Percentiles rank a stretch among this genome's conserved stretches.
Conservation (phyloP, 2,888 invertebrate species). For the Thalpophila matura region DNA sequence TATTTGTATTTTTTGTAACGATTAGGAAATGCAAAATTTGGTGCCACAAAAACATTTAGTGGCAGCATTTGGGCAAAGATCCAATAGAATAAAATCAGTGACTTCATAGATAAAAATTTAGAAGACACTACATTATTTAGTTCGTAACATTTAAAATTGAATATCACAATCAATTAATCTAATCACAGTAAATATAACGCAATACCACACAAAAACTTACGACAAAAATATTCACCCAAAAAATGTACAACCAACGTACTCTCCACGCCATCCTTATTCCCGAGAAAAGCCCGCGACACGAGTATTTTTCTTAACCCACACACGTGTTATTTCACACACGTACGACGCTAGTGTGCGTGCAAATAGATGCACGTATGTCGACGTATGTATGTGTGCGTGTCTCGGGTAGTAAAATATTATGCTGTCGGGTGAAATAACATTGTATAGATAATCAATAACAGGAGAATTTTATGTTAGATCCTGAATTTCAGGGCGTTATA, state of each 20-base stretch:
- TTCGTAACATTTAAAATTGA: no score
- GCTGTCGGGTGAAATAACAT: conserved; percentile 90
- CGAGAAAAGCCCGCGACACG: conserved; percentile 87
- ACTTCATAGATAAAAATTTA: no score
- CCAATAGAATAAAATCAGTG: no score
- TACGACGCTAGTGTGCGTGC: conserved; percentile 57
- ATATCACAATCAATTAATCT: no score
- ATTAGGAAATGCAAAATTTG: no score
- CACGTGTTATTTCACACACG: conserved; percentile 67
- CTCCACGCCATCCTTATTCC: conserved; percentile 69
- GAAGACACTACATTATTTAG: no score
- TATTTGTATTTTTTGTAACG: no score
- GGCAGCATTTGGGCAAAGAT: no score
- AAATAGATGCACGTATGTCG: conserved; percentile 61
- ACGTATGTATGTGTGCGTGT: conserved; percentile 71
- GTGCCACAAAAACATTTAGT: no score
- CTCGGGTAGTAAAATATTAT: conserved; percentile 91
- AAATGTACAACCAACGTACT: conserved; percentile 56
- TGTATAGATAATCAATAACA: conserved; percentile 91
- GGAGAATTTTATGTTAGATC: conserved; percentile 83
- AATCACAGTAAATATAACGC: no score
- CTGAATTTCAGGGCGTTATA: conserved; percentile 67
- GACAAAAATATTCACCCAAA: conserved; percentile 3
- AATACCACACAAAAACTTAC: no score
- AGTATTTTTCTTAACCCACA: conserved; percentile 87